Evolutionary conservation across 2,113 vertebrate species (phyloP).

Genomic region (Pygoscelis antarcticus): DNA sequence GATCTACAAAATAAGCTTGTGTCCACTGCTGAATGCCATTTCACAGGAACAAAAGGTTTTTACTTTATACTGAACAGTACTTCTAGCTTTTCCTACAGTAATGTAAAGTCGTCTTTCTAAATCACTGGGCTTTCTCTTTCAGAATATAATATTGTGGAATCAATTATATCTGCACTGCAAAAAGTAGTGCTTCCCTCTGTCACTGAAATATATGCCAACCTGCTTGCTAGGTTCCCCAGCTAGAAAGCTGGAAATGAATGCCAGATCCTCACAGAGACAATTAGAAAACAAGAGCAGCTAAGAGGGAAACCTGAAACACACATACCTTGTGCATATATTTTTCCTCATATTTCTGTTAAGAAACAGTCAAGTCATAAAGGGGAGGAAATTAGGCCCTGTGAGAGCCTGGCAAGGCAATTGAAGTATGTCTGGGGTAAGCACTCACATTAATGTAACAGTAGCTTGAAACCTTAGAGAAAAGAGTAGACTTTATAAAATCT

Average conservation of each 20-base stretch:
- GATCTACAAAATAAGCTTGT: background rate
- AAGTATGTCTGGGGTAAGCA: background rate
- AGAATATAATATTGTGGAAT: background rate
- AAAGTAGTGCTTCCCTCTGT: background rate
- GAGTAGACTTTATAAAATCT: background rate
- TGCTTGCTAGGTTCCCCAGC: background rate
- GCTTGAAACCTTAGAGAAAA: background rate
- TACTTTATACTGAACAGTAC: background rate
- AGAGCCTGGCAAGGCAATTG: background rate
- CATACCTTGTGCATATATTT: background rate
- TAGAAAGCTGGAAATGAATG: background rate
- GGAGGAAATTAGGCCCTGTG: background rate
- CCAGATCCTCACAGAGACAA: background rate
- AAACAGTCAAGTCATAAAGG: background rate
- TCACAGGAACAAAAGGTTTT: background rate
- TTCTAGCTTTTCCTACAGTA: background rate
- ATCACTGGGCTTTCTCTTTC: background rate
- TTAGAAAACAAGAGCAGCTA: background rate
- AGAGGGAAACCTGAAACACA: background rate
- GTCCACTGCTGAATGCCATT: background rate
- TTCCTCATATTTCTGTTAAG: background rate
- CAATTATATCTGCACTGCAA: background rate
- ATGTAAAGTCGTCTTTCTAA: background rate
- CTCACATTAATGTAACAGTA: too few species aligned
- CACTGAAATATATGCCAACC: background rate